Evolutionary conservation across 2,797 vertebrate genomes (phyloP).

Genomic region (Masticophis lateralis): DNA sequence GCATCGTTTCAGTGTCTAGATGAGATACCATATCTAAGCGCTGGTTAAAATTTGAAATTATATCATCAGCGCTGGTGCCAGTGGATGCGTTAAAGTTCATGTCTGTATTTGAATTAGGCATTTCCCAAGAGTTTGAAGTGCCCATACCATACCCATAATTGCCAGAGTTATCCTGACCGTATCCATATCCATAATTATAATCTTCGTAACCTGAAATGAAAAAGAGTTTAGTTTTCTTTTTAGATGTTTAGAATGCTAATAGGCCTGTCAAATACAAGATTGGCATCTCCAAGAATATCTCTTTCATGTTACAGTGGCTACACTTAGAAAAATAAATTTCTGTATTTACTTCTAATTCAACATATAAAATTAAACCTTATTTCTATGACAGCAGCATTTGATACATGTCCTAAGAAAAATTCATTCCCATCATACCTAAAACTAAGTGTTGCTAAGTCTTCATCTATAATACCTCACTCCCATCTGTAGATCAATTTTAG

Average conservation of each 20-base stretch:
- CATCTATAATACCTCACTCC: neutral
- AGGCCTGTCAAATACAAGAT: neutral
- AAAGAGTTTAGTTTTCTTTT: neutral
- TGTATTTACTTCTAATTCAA: neutral
- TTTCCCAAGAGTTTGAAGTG: slow-evolving; percentile 70
- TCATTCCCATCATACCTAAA: neutral
- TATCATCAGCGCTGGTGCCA: slow-evolving; percentile 78
- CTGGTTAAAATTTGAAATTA: slow-evolving; percentile 89
- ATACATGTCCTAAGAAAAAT: neutral
- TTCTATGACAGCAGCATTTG: neutral
- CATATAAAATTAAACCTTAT: neutral
- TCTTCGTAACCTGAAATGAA: slow-evolving; percentile 77
- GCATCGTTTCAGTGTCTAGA: slow-evolving; percentile 77
- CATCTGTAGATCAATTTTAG: neutral
- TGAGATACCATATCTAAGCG: slow-evolving; percentile 86
- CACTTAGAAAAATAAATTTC: neutral
- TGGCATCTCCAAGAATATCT: neutral
- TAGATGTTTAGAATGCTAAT: neutral
- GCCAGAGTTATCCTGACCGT: slow-evolving; percentile 78
- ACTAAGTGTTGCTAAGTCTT: neutral
- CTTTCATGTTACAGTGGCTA: neutral
- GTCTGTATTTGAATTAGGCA: slow-evolving; percentile 68
- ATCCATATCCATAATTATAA: slow-evolving; percentile 83
- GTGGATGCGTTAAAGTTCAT: slow-evolving; percentile 70
- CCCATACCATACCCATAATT: slow-evolving; percentile 75